Base-by-base conservation (phyloP, 2,113 vertebrate genomes). In the Chamaetylas fuelleborni region DNA sequence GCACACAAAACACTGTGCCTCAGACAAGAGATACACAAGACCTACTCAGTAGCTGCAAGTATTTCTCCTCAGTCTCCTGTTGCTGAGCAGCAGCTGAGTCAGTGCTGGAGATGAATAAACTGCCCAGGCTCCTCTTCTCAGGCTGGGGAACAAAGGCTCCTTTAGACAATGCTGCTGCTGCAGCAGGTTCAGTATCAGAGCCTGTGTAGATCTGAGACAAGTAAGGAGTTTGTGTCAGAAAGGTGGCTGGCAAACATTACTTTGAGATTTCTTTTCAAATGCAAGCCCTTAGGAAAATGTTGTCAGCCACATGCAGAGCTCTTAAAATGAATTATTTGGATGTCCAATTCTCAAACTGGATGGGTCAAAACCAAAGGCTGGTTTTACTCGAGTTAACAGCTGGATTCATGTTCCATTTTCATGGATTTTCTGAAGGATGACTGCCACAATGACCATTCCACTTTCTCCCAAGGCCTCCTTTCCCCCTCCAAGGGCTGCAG, bases 161-260 rank as follows among this genome's bases (percentile, higher is more conserved):
- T 40, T 40, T 40, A 40, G 38, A 14, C 38, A 40, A 40, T 40
- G 38, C 38, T 40, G 38, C 38, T 40, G 38, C 38, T 14, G 38
- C 38, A 40, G 38, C 38, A 40, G 38, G 98, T 88, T 99, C 98
- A 90, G 98, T 97, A 80, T 98, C 98, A 5, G 99, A 99, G 90
- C 98, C 98, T 0, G 98, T 99, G 72, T 99, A 99, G 95, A 99
- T 98, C 99, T 99, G 95, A 54, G 53, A 56, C 1, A 1, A 56
- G 19, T 4, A 56, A n/a, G 14, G 31, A 64, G 24, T 56, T 7
- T 25, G 8, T 34, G 50, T 96, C 51, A 93, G 86, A 86, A 90
- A 61, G 12, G 25, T 16, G 50, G 47, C 11, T 40, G 56, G 36
- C 43, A 51, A 72, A 88, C 34, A 25, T n/a, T 38, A 17, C 36